Conservation (phyloP, 2,888 invertebrate genomes). For the Labia minor region DNA sequence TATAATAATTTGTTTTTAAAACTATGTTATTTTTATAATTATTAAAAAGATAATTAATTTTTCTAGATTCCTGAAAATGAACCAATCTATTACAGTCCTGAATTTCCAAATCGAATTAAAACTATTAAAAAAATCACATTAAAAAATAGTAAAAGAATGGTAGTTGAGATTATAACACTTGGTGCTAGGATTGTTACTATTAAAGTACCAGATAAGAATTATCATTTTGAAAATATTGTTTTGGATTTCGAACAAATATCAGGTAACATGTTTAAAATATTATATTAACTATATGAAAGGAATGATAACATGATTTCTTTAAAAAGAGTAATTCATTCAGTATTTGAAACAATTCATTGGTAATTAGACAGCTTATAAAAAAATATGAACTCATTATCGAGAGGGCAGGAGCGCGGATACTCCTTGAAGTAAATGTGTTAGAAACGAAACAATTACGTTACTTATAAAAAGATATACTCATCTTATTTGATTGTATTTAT, state of each 20-base stretch:
- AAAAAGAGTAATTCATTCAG: too few species aligned
- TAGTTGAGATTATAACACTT: conserved; percentile 33
- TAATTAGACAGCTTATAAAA: too few species aligned
- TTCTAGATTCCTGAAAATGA: not conserved
- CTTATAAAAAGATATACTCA: too few species aligned
- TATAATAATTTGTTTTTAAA: not conserved
- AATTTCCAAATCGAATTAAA: not conserved
- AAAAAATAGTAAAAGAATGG: conserved; percentile 23
- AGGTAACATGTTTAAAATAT: too few species aligned
- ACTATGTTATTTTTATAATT: not conserved
- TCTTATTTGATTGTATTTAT: too few species aligned
- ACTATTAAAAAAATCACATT: not conserved
- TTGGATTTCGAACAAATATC: conserved; percentile 38
- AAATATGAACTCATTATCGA: too few species aligned
- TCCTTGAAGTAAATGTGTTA: too few species aligned
- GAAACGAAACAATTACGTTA: too few species aligned
- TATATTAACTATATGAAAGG: too few species aligned
- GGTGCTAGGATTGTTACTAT: conserved; percentile 38
- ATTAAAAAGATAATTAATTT: not conserved
- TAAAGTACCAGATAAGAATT: conserved; percentile 35
- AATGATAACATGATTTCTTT: too few species aligned
- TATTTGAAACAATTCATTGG: too few species aligned
- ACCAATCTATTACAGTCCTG: not conserved
- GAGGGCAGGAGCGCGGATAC: too few species aligned
- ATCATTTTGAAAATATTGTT: conserved; percentile 35